These are phyloP conservation scores for Rapana venosa DNA, from an alignment of 2,888 invertebrate genomes.

Conservation along the genomic window DNA sequence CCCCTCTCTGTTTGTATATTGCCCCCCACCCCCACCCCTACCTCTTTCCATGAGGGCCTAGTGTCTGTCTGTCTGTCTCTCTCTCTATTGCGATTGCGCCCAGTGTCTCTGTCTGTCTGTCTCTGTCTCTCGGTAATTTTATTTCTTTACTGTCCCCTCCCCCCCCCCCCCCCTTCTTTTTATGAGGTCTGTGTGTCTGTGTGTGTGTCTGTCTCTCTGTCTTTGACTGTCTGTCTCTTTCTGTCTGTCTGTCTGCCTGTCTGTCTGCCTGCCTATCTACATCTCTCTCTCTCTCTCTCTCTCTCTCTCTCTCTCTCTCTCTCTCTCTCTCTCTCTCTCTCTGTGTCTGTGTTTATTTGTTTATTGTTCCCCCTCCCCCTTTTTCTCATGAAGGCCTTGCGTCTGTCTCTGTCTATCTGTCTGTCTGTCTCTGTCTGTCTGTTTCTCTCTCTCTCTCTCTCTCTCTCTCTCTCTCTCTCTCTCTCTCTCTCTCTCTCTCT, in stretches of 20 bases:
- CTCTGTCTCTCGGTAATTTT: not conserved
- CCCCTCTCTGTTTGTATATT: too few relatives aligned
- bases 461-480: not conserved
- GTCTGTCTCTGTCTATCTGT: not conserved
- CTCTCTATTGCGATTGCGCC: too few relatives aligned
- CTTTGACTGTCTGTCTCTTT: not conserved
- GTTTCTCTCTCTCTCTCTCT: not conserved
- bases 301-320: not conserved
- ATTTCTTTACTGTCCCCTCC: not conserved
- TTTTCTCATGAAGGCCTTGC: not conserved
- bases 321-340: not conserved
- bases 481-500: not conserved
- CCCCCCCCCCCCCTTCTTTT: not conserved
- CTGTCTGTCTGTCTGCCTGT: not conserved
- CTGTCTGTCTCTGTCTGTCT: conserved; percentile 7
- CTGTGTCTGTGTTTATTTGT: not conserved
- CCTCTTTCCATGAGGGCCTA: too few relatives aligned
- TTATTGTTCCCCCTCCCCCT: too few relatives aligned
- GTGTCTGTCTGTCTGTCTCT: too few relatives aligned
- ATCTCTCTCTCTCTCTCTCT: not conserved
- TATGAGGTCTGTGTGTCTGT: not conserved
- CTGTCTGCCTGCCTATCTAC: not conserved
- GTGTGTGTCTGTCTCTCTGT: not conserved
- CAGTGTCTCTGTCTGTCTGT: not conserved
- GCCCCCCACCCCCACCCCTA: too few relatives aligned